Percentiles rank a stretch among this genome's conserved stretches.
Conservation (phyloP, 1,140 invertebrate genomes). For the Ruditapes philippinarum region DNA sequence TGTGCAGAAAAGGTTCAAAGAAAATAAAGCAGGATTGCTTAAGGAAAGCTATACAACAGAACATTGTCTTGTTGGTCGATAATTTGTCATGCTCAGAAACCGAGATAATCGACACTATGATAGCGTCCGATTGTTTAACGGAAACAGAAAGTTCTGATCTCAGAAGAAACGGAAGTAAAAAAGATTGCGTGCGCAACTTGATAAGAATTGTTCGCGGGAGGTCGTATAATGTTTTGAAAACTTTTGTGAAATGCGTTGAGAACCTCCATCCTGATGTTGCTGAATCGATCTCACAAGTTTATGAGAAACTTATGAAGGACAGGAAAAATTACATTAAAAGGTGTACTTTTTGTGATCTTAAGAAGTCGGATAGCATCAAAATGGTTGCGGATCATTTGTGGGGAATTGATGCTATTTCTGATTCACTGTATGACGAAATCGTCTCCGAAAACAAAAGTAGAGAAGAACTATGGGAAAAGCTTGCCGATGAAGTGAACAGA, state of each 20-base stretch:
- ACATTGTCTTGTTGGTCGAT: constrained; percentile 6
- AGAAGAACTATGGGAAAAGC: neutral
- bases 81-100: neutral
- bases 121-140: constrained; percentile 15
- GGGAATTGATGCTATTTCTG: neutral
- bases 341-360: constrained; percentile 25
- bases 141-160: constrained; percentile 36
- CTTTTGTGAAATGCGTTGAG: neutral
- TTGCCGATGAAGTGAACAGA: neutral
- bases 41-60: neutral
- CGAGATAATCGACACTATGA: neutral
- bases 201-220: constrained; percentile 22
- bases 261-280: neutral
- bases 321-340: neutral
- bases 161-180: neutral
- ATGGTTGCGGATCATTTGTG: neutral
- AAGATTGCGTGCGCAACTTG: constrained; percentile 27
- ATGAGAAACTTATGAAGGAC: neutral
- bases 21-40: neutral
- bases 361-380: constrained; percentile 1
- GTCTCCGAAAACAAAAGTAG: neutral
- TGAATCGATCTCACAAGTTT: neutral
- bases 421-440: constrained; percentile 37
- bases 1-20: neutral
- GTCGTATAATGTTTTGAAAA: constrained; percentile 15